Base-by-base conservation (phyloP, 2,888 invertebrate genomes). In the Drosophila mettleri region DNA sequence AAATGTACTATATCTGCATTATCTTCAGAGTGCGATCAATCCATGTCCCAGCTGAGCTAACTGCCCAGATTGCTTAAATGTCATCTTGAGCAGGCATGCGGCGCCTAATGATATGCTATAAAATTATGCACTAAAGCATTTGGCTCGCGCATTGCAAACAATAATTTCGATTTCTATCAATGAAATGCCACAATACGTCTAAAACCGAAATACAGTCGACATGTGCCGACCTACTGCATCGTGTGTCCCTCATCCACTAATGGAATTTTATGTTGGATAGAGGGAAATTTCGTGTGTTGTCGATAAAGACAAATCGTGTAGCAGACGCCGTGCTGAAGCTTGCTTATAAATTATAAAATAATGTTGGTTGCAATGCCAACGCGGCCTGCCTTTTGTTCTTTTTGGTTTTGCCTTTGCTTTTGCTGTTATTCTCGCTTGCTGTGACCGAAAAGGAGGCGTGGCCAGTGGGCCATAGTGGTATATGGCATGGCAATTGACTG, bases 261-360 rank as follows among this genome's bases (percentile, higher is more conserved):
- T 89, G 86, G 88, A 69, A 84, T 67, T 71, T 62, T 49, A 63
- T 77, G 78, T 33, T 59, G 12, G 33, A 46, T 36, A 2, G 29
- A 12, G 39, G 43, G 43, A 45, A 55, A 36, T 45, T 45, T 55
- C 62, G 69, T 78, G 51, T 69, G 62, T 69, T 74, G 67, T 74
- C 86, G 71, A 82, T 88, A 77, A 70, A 80, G 66, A 84, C 69
- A 86, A 82, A 78, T 78, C 78, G 87, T 86, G 89, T 80, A 63
- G 74, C 66, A 69, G 73, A 68, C 78, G 69, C 38, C 83, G 66
- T 52, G 64, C 58, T 66, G 59, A 63, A 52, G 81, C 86, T 74
- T 72, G 82, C 89, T 89, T 85, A 75, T 78, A 81, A 85, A 83
- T 87, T 83, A 83, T 89, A 87, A 87, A 83, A 89, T 89, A 87